Evolutionary conservation across 2,797 vertebrate genomes (phyloP).

Genomic region (Phrynocephalus forsythii): DNA sequence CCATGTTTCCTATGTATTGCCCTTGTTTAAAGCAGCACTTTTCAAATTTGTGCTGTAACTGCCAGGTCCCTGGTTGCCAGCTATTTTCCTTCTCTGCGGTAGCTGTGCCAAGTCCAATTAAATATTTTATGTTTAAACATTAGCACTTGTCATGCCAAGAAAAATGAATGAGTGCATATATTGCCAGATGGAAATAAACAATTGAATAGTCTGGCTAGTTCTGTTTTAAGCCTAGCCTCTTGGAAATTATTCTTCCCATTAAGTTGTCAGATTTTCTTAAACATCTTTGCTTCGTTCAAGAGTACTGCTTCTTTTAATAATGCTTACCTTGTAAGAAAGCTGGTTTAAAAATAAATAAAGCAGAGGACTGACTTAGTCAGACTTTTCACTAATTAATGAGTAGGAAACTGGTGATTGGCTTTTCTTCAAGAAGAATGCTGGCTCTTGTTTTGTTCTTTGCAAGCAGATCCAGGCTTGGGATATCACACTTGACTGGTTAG

Average conservation of each 20-base stretch:
- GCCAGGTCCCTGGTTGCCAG: constrained; percentile 19
- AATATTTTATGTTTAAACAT: constrained; percentile 42
- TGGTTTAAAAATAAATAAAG: constrained; percentile 47
- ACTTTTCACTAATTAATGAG: constrained; percentile 62
- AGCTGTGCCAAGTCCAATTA: constrained; percentile 38
- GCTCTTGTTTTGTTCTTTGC: constrained; percentile 69
- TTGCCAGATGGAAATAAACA: constrained; percentile 26
- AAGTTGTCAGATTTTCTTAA: background rate
- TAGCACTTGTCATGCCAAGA: constrained; percentile 5
- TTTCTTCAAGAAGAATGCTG: constrained; percentile 68
- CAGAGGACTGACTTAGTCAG: constrained; percentile 55
- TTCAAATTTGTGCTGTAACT: constrained; percentile 8
- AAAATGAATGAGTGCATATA: constrained; percentile 21
- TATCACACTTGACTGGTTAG: constrained; percentile 60
- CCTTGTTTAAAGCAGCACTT: background rate
- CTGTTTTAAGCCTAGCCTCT: background rate
- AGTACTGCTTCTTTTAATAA: background rate
- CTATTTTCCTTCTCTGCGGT: background rate
- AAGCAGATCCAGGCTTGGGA: constrained; percentile 58
- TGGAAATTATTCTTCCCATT: background rate
- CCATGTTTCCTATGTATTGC: background rate
- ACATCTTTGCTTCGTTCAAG: background rate
- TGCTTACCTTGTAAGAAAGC: constrained; percentile 29
- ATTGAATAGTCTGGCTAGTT: background rate
- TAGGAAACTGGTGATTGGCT: constrained; percentile 66